phyloP scores from a whole-genome alignment of 2,888 invertebrate species.

The Nephrotoma guestfalica region DNA sequence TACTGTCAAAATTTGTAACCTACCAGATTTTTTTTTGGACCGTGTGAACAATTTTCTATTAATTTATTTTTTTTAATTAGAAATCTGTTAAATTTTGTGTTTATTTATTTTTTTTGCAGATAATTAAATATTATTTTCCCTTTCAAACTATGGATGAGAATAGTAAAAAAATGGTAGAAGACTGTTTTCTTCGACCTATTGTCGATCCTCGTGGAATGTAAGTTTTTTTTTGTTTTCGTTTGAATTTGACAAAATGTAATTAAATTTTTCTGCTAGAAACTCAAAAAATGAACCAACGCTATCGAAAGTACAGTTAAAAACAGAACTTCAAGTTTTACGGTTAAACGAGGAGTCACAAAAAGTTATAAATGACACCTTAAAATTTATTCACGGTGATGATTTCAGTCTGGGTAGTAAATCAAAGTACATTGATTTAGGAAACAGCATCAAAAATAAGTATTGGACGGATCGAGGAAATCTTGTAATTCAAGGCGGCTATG shows the following conservation, averaged over 20 bases:
- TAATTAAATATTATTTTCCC: background rate
- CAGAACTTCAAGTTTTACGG: conserved; percentile 59
- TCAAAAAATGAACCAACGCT: conserved; percentile 31
- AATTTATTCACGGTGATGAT: conserved; percentile 58
- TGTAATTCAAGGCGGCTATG: conserved; percentile 43
- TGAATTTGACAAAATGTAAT: background rate
- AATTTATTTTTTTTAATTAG: background rate
- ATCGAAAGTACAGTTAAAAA: conserved; percentile 43
- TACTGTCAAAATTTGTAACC: background rate
- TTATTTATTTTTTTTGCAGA: background rate
- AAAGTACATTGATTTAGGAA: conserved; percentile 51
- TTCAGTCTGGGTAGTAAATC: conserved; percentile 40
- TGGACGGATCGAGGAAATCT: conserved; percentile 66
- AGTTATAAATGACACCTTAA: conserved; percentile 56
- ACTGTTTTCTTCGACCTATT: conserved; percentile 47
- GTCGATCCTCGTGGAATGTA: conserved; percentile 46
- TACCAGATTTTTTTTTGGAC: background rate
- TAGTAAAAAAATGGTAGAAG: conserved; percentile 42
- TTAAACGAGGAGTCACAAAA: conserved; percentile 55
- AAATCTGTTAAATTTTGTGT: background rate
- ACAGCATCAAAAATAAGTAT: conserved; percentile 51
- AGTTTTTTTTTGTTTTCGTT: conserved; percentile 4
- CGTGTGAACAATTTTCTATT: background rate
- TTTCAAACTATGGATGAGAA: conserved; percentile 38
- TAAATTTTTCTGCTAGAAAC: conserved; percentile 18